These are phyloP conservation scores for Abrostola triplasia DNA, from an alignment of 2,888 invertebrate species.

Conservation along the genomic window DNA sequence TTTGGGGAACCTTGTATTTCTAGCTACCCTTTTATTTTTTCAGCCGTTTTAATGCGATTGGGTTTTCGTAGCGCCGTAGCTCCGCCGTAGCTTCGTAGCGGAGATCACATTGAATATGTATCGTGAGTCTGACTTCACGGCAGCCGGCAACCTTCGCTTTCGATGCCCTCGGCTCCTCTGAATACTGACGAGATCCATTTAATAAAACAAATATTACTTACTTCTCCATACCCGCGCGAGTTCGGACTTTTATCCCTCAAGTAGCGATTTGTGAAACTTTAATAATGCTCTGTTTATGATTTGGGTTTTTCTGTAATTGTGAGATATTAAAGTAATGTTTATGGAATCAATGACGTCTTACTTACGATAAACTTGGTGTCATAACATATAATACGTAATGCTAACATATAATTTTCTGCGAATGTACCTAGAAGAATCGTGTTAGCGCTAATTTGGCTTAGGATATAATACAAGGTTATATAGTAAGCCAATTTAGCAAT, in stretches of 20 bases:
- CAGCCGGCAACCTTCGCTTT: conserved; percentile 69
- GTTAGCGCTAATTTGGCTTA: neutral
- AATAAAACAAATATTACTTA: conserved; percentile 55
- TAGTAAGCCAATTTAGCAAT: neutral
- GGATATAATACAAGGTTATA: neutral
- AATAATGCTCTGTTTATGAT: conserved; percentile 34
- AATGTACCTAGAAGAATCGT: neutral
- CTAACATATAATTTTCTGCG: no score
- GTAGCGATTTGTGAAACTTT: conserved; percentile 40
- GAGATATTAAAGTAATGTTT: no score
- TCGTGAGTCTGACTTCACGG: conserved; percentile 67
- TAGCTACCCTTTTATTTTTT: conserved; percentile 74
- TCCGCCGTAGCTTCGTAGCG: conserved; percentile 62
- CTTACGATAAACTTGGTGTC: no score
- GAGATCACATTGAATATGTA: conserved; percentile 78
- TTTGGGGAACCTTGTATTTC: conserved; percentile 76
- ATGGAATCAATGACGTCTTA: no score
- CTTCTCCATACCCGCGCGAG: conserved; percentile 49
- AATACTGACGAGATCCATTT: conserved; percentile 61
- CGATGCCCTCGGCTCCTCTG: conserved; percentile 62
- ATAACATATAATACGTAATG: no score
- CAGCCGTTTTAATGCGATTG: conserved; percentile 81
- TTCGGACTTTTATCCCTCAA: conserved; percentile 41
- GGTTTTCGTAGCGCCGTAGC: conserved; percentile 73
- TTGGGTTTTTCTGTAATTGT: conserved; percentile 28